These are phyloP conservation scores for Turdus rufiventris DNA, from an alignment of 2,113 vertebrate species.

Conservation along the genomic window DNA sequence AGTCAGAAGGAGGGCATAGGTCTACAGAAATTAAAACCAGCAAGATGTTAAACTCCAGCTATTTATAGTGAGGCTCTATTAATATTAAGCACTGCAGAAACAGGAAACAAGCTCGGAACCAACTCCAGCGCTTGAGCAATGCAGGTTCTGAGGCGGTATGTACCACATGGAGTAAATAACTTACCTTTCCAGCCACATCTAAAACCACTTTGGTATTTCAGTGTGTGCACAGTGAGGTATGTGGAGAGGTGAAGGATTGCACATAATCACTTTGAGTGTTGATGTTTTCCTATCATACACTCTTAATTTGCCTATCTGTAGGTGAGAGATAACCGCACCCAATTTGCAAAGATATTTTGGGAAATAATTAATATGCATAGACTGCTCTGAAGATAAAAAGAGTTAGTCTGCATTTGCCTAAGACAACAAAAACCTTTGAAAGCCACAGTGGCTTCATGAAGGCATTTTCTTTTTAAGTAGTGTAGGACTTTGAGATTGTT, in stretches of 20 bases:
- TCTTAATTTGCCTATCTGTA: not conserved
- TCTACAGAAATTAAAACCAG: conserved; percentile 8
- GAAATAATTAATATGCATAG: not conserved
- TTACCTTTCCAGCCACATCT: not conserved
- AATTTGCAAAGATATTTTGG: not conserved
- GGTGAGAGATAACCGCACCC: not conserved
- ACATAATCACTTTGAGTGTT: not conserved
- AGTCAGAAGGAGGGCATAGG: not conserved
- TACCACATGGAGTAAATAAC: not conserved
- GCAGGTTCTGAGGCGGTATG: not conserved
- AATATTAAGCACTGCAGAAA: not conserved
- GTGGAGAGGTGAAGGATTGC: not conserved
- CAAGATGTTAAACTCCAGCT: not conserved
- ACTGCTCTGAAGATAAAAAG: conserved; percentile 8
- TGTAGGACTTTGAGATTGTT: not conserved
- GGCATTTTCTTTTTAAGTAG: not conserved
- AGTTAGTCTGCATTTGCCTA: conserved; percentile 6
- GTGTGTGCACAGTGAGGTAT: not conserved
- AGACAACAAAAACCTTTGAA: conserved; percentile 16
- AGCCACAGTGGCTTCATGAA: not conserved
- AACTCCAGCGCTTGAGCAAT: not conserved
- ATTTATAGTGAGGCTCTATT: not conserved
- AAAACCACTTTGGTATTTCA: not conserved
- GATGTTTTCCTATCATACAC: not conserved
- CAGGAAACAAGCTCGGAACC: not conserved